phyloP scores from a whole-genome alignment of 2,888 invertebrate species.

The Carterocephalus palaemon region DNA sequence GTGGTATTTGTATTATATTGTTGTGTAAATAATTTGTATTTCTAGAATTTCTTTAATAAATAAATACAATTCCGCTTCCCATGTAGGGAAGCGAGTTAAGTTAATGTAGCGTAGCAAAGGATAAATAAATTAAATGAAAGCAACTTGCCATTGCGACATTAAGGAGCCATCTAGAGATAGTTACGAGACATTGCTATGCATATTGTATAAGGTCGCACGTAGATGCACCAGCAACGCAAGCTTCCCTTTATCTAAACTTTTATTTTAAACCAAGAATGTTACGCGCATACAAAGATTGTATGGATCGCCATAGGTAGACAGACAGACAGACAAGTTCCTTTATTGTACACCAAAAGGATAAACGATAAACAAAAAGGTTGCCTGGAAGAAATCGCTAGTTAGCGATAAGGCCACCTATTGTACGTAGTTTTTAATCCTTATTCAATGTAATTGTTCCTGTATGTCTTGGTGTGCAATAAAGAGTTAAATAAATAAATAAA shows the following conservation, averaged over 20 bases:
- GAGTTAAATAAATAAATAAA: no score
- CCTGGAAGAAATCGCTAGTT: no score
- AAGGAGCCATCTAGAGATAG: conserved; percentile 4
- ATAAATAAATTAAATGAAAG: conserved; percentile 1
- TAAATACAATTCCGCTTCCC: neutral
- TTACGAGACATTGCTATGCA: conserved; percentile 5
- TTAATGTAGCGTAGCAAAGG: conserved; percentile 4
- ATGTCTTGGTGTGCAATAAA: no score
- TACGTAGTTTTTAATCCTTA: no score
- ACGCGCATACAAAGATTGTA: no score
- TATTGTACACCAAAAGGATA: no score
- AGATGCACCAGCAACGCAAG: conserved; percentile 5
- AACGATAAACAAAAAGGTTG: no score
- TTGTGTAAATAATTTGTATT: neutral
- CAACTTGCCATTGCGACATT: conserved; percentile 1
- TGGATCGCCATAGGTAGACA: no score
- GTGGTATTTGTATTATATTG: neutral
- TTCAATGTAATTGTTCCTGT: no score
- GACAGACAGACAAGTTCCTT: no score
- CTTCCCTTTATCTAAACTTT: neutral
- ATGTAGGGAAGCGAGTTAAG: neutral
- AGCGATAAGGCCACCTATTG: no score
- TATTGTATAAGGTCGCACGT: conserved; percentile 4
- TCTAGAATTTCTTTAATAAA: neutral
- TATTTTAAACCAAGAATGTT: no score